Base-by-base conservation (phyloP, 2,888 invertebrate genomes). In the Ethmia dodecea region DNA sequence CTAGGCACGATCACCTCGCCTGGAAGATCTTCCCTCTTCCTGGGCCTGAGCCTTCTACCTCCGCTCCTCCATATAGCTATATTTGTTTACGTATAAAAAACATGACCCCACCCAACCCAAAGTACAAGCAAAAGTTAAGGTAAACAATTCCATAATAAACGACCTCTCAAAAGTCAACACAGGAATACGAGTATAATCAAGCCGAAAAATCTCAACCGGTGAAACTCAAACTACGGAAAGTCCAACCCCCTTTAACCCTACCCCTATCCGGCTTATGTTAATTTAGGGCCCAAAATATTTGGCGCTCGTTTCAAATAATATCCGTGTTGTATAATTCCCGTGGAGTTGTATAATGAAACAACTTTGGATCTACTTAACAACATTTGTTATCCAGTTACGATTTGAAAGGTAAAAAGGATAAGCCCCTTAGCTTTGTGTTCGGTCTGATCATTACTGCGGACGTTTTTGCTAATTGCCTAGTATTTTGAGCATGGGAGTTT, bases 281-380 rank as follows among this genome's bases (percentile, higher is more conserved):
- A 80, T 79, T 67, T 55, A 48, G 47, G 60, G 65, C 46, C 61
- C 61, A 69, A 5, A 75, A 78, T 75, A 74, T 76, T 77, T 74
- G 60, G 60, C 55, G 64, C 62, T 62, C 73, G 62, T 78, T 76
- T 65, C 64, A 71, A 78, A 78, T 73, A 71, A 79, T 79, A 73
- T 74, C 60, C 60, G 51, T 55, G 58, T 64, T 60, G 55, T 60
- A 58, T 15, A 71, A 79, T 79, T 74, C 73, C 60, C 60, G 51
- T 55, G 58, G 63, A 60, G 55, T 60, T 57, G n/a, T 24, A 9
- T 62, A 66, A 67, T 58, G 62, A 50, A 55, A 65, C 65, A 70
- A 72, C 55, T 72, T 69, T 57, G 59, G 67, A 63, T 64, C 70
- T 61, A 63, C 67, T 66, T 69, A 62, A 42, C 49, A 48, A 41